Conservation (phyloP, 2,797 vertebrate genomes). For the Leptodactylus fallax region DNA sequence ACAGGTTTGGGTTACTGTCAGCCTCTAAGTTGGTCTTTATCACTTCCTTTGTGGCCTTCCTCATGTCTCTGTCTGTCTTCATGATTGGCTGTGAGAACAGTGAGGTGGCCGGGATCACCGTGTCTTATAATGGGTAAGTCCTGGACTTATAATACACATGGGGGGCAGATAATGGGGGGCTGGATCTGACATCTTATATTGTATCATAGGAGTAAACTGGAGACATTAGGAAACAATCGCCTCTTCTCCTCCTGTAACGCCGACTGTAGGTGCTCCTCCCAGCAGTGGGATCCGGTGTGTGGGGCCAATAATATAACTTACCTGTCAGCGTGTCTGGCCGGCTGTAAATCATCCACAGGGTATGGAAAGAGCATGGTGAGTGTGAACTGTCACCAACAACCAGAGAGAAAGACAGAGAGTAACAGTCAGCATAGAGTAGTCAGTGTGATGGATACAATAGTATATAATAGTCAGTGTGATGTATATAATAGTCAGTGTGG, state of each 20-base stretch:
- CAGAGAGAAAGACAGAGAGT: too few relatives aligned
- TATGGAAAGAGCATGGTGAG: slow-evolving; percentile 81
- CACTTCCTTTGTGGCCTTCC: slow-evolving; percentile 23
- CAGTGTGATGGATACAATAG: too few relatives aligned
- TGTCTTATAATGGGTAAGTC: slow-evolving; percentile 73
- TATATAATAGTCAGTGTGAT: not conserved
- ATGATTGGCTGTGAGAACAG: slow-evolving; percentile 72
- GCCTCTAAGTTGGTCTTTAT: slow-evolving; percentile 66
- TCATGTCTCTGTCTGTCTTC: slow-evolving; percentile 23
- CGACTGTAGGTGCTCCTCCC: slow-evolving; percentile 80
- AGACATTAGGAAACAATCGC: slow-evolving; percentile 52
- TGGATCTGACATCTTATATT: not conserved
- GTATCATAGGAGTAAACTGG: slow-evolving; percentile 61
- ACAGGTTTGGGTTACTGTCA: slow-evolving; percentile 68
- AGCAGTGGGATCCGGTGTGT: slow-evolving; percentile 90
- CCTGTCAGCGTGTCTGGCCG: slow-evolving; percentile 86
- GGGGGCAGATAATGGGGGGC: not conserved
- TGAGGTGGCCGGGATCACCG: slow-evolving; percentile 74
- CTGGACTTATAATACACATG: slow-evolving; percentile 64
- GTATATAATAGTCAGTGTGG: not conserved
- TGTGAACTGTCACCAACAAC: not conserved
- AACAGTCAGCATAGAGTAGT: not conserved
- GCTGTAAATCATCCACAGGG: slow-evolving; percentile 78
- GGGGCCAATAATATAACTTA: slow-evolving; percentile 87
- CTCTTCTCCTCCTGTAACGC: slow-evolving; percentile 81